phyloP scores from a whole-genome alignment of 2,113 vertebrate species.

The Calypte anna region DNA sequence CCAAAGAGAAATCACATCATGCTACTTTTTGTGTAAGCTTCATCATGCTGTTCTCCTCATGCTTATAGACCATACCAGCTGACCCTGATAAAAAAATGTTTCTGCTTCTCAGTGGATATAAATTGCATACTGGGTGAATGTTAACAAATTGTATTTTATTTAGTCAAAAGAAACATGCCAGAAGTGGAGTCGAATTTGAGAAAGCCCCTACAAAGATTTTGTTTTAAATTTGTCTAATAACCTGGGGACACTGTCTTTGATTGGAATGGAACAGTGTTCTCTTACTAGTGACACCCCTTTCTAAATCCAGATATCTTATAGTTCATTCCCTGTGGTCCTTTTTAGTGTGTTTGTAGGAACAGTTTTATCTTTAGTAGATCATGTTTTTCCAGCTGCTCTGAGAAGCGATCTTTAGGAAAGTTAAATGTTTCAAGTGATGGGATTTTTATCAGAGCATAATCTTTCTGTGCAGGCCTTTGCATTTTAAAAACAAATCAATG shows the following conservation, averaged over 20 bases:
- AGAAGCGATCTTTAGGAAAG: slow-evolving; percentile 48
- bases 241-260: not conserved
- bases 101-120: not conserved
- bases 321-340: not conserved
- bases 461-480: slow-evolving; percentile 37
- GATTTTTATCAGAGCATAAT: slow-evolving; percentile 67
- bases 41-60: not conserved
- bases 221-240: not conserved
- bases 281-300: slow-evolving; percentile 11
- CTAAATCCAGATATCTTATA: slow-evolving; percentile 35
- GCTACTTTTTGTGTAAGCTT: not conserved
- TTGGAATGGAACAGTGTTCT: slow-evolving; percentile 1
- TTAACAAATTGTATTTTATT: not conserved
- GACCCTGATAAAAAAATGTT: not conserved
- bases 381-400: slow-evolving; percentile 69
- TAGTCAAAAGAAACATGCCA: not conserved
- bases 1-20: not conserved
- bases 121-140: not conserved
- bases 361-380: slow-evolving; percentile 25
- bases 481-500: slow-evolving; percentile 69
- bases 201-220: not conserved
- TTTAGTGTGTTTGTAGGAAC: not conserved
- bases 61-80: not conserved
- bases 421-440: slow-evolving; percentile 27
- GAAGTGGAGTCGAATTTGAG: not conserved